Conservation (phyloP, 2,888 invertebrate genomes). For the Oscheius sp. region DNA sequence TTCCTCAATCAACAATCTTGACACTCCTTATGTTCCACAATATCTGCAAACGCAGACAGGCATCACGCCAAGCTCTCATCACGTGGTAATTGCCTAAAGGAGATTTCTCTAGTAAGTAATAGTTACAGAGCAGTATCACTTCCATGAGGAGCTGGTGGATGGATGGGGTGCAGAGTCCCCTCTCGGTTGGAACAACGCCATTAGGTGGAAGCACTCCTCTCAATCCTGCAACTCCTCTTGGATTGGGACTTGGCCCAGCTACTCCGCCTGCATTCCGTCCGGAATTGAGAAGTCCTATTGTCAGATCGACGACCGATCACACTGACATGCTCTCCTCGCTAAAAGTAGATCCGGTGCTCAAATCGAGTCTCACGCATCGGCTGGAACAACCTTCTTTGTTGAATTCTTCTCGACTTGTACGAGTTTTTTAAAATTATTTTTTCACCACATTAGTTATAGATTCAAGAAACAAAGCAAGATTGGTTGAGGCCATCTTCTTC, state of each 20-base stretch:
- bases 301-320: neutral
- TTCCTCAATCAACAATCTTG: conserved; percentile 2
- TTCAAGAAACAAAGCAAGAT: conserved; percentile 4
- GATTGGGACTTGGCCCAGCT: conserved; percentile 12
- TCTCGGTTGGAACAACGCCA: conserved; percentile 6
- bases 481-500: conserved; percentile 5
- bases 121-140: conserved; percentile 10
- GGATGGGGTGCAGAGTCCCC: conserved; percentile 17
- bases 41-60: conserved; percentile 44
- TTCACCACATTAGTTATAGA: neutral
- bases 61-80: neutral
- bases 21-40: conserved; percentile 57
- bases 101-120: neutral
- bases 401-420: neutral
- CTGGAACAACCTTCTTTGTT: conserved; percentile 34
- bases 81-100: conserved; percentile 9
- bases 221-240: conserved; percentile 27
- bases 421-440: neutral
- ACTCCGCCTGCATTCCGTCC: conserved; percentile 14
- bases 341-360: neutral
- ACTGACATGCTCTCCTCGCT: conserved; percentile 5
- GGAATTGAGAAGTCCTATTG: conserved; percentile 3
- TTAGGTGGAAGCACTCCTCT: conserved; percentile 11
- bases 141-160: conserved; percentile 20
- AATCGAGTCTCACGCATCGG: conserved; percentile 23